Base-by-base conservation (phyloP, 2,113 vertebrate genomes). In the Ailurus styani region DNA sequence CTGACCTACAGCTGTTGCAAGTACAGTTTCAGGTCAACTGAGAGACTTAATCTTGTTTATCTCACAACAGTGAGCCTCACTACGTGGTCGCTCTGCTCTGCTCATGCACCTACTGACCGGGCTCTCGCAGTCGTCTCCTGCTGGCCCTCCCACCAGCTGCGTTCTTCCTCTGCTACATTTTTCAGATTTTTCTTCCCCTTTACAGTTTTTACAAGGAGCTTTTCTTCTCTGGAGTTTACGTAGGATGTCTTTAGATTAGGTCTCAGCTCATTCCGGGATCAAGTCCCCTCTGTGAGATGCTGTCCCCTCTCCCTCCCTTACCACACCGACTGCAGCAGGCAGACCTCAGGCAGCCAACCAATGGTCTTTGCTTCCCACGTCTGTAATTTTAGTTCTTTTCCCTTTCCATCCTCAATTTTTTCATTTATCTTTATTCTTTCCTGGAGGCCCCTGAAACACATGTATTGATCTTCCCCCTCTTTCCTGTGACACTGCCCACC, bases 1-100 rank as follows among this genome's bases (percentile, higher is more conserved):
- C 15, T 90, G 12, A 4, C 12, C 18, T 37, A 10, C 3, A 15
- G 0, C 18, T 70, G 5, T 13, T 31, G 2, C 15, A 29, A 2
- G 25, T 17, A 6, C 18, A 31, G 12, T 68, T 83, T 52, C 31
- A 60, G 37, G 5, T 52, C 40, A 10, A 45, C 50, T n/a, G 42
- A 64, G 55, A 45, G 18, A 34, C 55, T 31, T 60, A 7, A 37
- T 54, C 7, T 14, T 47, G 45, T 6, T 6, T 21, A 23, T 13
- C 66, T 81, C 55, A 6, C 8, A 42, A 5, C 1, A 29, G 21
- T 42, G 21, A 89, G 15, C 2, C 31, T 14, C 20, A 5, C 37
- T 64, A 31, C n/a, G 29, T 7, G 14, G 13, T 31, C 70, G 42
- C 0, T 81, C 20, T 27, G 2, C 18, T 72, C 27, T 37, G 21